A percentile compares a stretch with the other conserved stretches of the same genome.
Evolutionary conservation across 2,113 vertebrate genomes (phyloP).

Genomic region (Chiloscyllium plagiosum): DNA sequence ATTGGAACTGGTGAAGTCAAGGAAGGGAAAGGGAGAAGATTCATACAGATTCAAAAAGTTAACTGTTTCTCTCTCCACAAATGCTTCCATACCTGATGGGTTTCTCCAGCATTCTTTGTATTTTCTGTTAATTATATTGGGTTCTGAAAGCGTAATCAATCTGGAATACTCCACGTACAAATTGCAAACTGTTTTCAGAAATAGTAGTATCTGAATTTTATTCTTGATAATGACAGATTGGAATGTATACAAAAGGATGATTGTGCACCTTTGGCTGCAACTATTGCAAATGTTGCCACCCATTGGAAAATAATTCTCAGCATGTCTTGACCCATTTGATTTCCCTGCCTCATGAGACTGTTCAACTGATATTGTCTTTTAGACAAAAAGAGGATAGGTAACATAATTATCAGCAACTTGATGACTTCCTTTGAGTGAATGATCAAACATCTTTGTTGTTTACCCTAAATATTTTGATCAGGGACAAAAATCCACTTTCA

Average conservation of each 20-base stretch:
- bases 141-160: constrained; percentile 24
- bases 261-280: neutral
- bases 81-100: too few species aligned
- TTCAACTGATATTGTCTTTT: neutral
- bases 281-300: neutral
- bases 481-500: neutral
- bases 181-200: neutral
- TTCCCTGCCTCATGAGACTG: neutral
- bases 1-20: too few species aligned
- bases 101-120: too few species aligned
- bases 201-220: constrained; percentile 22
- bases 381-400: neutral
- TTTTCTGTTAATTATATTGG: neutral
- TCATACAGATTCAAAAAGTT: too few species aligned
- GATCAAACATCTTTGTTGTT: neutral
- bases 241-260: neutral
- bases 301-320: neutral
- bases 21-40: too few species aligned
- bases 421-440: neutral
- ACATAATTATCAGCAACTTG: neutral
- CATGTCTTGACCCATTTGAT: neutral
- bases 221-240: neutral
- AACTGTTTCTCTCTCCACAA: too few species aligned
- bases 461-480: neutral
- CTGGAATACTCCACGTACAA: neutral